Conservation (phyloP, 2,113 vertebrate genomes). For the Azemiops feae region DNA sequence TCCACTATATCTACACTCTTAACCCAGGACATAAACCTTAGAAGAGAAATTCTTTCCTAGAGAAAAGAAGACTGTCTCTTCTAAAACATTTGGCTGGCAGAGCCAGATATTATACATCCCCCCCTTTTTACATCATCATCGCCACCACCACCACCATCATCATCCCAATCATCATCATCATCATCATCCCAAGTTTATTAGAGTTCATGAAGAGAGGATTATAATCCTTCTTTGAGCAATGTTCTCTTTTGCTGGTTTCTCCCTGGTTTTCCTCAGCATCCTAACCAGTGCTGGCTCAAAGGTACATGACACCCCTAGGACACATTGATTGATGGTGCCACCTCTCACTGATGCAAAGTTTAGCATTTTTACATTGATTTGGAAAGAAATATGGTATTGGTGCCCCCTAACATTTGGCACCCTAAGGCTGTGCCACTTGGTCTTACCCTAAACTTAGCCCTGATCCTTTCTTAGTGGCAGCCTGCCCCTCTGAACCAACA, state of each 20-base stretch:
- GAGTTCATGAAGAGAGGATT: not conserved
- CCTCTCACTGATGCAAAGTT: not conserved
- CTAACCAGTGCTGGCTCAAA: not conserved
- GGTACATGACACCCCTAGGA: not conserved
- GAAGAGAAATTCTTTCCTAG: not conserved
- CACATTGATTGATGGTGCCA: not conserved
- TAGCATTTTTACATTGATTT: not conserved
- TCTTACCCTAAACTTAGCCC: not conserved
- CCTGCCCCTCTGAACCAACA: not conserved
- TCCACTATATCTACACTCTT: not conserved
- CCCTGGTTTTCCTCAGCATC: not conserved
- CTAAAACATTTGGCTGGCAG: not conserved
- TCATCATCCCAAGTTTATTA: not conserved
- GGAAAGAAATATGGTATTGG: not conserved
- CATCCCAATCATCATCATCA: not conserved
- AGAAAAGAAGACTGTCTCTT: not conserved
- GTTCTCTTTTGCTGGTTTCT: not conserved
- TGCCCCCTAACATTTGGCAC: not conserved
- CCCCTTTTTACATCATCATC: not conserved
- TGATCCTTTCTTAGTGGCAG: not conserved
- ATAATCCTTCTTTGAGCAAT: not conserved
- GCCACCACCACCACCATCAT: not conserved
- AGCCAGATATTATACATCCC: not conserved
- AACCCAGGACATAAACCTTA: not conserved
- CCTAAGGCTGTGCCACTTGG: not conserved